A percentile compares a stretch with the other conserved stretches of the same genome.
Conservation (phyloP, 2,888 invertebrate species). For the Camponotus fellah region DNA sequence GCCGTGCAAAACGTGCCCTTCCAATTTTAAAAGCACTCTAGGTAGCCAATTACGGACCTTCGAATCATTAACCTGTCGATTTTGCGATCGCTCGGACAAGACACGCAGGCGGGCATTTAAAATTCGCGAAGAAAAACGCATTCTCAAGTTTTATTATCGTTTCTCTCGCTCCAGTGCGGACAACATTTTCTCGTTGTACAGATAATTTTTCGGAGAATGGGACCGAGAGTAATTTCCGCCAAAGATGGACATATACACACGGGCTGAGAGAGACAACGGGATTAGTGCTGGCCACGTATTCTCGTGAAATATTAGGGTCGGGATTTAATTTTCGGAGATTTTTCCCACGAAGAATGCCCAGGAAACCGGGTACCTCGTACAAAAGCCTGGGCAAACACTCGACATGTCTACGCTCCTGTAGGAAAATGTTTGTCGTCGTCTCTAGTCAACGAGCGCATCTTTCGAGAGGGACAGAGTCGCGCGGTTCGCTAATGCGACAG, state of each 20-base stretch:
- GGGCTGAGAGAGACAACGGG: conserved; percentile 77
- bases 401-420: conserved; percentile 79
- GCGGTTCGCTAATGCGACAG: conserved; percentile 28
- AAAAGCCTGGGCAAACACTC: conserved; percentile 81
- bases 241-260: conserved; percentile 17
- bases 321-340: conserved; percentile 80
- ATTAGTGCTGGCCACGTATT: conserved; percentile 70
- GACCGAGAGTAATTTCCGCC: conserved; percentile 57
- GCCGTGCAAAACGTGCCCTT: conserved; percentile 31
- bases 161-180: conserved; percentile 74
- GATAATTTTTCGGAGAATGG: conserved; percentile 68
- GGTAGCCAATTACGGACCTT: conserved; percentile 58
- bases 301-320: conserved; percentile 59
- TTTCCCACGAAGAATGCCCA: conserved; percentile 74
- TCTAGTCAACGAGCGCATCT: conserved; percentile 58
- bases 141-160: conserved; percentile 75
- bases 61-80: conserved; percentile 69
- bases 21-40: conserved; percentile 20
- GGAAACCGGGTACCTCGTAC: conserved; percentile 54
- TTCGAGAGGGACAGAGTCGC: conserved; percentile 26
- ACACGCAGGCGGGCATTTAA: not conserved
- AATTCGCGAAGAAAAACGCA: not conserved
- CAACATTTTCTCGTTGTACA: conserved; percentile 59
- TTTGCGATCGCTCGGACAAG: conserved; percentile 54
- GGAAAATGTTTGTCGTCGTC: conserved; percentile 82